Evolutionary conservation across 1,140 invertebrate genomes (phyloP), one percentile per base, ranked within the genome.

Genomic region (Drosophila serrata): DNA sequence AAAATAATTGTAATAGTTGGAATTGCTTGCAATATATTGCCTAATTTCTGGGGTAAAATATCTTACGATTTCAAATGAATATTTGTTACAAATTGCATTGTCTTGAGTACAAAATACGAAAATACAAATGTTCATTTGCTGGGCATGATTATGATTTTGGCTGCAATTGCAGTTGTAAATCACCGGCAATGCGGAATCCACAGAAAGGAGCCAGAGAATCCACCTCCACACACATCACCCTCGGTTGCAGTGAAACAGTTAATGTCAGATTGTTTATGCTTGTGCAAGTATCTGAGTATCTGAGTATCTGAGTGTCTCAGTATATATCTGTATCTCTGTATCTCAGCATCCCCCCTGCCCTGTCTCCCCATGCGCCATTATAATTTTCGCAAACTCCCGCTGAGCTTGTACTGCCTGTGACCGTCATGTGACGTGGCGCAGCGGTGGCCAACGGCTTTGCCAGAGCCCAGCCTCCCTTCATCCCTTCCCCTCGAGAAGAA

Each of bases 361-460:
- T 67, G 35, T 17, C 59, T 40, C 43, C 35, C 56, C 35, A 64
- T 77, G 37, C 56, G 33, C 57, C 70, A 84, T 70, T 75, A 84
- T 80, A 84, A 84, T 87, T 74, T 76, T 76, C 67, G 64, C 79
- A 82, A 75, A 58, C 79, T 69, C 82, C 79, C 72, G 79, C 79
- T 80, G 73, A 48, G 80, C 49, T 49, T 42, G 27, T 40, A 63
- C 58, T 24, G 27, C 61, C 56, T 55, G 51, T 74, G 53, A 39
- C 58, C 63, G 43, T 70, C 51, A 70, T 58, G 69, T 72, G 69
- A 72, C 67, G 43, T 59, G 35, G 67, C 69, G 6, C 69, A 72
- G 69, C 69, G 65, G 76, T 73, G 55, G 58, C 40, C 46, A 64
- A 55, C 55, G 68, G 45, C 59, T 60, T 31, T 74, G 62, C 64